Evolutionary conservation across 2,113 vertebrate species (phyloP), one percentile per base, ranked within the genome.

Genomic region (Forbesichthys papilliferus): DNA sequence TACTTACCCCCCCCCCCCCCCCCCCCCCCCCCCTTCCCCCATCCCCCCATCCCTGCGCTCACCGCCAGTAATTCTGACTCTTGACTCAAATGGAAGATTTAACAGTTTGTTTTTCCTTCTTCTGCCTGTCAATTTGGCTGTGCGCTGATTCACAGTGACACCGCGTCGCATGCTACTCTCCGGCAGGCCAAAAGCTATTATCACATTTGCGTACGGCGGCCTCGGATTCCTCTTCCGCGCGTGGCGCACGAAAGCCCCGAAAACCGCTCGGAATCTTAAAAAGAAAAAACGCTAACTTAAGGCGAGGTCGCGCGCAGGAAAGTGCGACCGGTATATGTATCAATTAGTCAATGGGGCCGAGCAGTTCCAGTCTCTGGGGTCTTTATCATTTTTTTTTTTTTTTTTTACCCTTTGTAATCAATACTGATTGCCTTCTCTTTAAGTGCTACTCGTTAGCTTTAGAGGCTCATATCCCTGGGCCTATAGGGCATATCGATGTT

Each of bases 391-490:
- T 27, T 27, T 84, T 77, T 75, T 90, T 86, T 87, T 89, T 84
- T 77, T 75, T 90, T 86, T 88, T 89, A 84, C 84, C 84, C 82
- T 78, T 86, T 75, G 59, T 75, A 70, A 90, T 90, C 88, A 69
- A 90, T 89, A 86, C 36, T 55, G 64, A 78, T 69, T 66, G 78
- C 76, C 20, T 51, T 84, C 73, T 78, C 64, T 68, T 82, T 87
- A 86, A 89, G 86, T 87, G 86, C 81, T 86, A 66, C 80, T 84
- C 83, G 80, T 88, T 87, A 63, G 78, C 81, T 88, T 79, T 75
- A 75, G 79, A 84, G 80, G 69, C 68, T 71, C 57, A 64, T 84
- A 79, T 84, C 87, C 83, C 33, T 66, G 80, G 84, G 87, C 82
- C 27, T 27, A 27, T 18, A 59, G 76, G 77, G 58, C 18, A 64